Conservation (phyloP, 2,113 vertebrate genomes). For the Tupaia chinensis region DNA sequence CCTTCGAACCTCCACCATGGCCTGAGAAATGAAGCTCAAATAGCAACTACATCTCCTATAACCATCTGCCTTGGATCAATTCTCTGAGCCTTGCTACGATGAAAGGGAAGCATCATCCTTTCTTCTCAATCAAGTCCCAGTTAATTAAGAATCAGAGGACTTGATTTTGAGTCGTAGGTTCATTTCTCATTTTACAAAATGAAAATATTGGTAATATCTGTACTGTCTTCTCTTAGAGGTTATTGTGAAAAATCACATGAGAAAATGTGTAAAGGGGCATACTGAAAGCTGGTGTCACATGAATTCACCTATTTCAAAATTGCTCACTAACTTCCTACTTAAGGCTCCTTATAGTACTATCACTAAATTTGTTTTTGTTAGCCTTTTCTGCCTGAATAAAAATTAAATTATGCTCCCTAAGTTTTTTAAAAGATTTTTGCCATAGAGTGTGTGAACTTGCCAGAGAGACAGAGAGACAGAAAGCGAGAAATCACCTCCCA, state of each 20-base stretch:
- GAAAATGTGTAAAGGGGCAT: not conserved
- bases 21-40: not conserved
- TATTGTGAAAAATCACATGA: constrained; percentile 4
- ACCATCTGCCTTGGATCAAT: not conserved
- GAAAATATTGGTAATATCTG: not conserved
- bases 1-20: not conserved
- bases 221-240: not conserved
- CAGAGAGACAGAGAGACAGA: too few relatives aligned
- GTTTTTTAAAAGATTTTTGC: not conserved
- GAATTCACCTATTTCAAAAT: not conserved
- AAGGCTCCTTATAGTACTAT: not conserved
- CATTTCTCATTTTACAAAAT: not conserved
- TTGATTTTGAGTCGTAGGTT: not conserved
- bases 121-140: not conserved
- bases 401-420: not conserved
- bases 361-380: not conserved
- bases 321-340: not conserved
- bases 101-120: too few relatives aligned
- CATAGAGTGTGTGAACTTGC: too few relatives aligned
- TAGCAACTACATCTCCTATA: not conserved
- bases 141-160: not conserved
- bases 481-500: too few relatives aligned
- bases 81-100: not conserved
- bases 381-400: not conserved
- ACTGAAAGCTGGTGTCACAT: not conserved